Conservation (phyloP, 1,140 invertebrate species). For the Halesus radiatus region DNA sequence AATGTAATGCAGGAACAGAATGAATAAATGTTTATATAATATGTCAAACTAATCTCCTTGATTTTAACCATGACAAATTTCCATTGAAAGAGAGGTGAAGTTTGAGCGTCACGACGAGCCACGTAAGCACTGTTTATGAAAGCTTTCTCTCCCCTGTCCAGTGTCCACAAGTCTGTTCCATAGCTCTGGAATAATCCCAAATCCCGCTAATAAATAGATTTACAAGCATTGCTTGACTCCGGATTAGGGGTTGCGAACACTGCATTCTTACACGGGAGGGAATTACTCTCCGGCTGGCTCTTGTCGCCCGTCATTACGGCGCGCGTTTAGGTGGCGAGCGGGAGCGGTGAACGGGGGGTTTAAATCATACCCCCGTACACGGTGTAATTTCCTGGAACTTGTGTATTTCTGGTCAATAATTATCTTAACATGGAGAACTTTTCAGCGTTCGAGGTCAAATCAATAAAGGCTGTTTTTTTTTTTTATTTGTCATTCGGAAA, state of each 20-base stretch:
- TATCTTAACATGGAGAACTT: too few relatives aligned
- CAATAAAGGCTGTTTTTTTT: too few relatives aligned
- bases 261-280: not conserved
- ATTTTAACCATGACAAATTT: too few relatives aligned
- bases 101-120: not conserved
- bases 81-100: too few relatives aligned
- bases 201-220: constrained; percentile 19
- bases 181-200: constrained; percentile 8
- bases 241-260: not conserved
- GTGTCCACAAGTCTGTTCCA: not conserved
- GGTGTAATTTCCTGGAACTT: too few relatives aligned
- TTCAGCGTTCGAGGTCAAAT: too few relatives aligned
- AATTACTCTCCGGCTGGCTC: not conserved
- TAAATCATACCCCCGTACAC: too few relatives aligned
- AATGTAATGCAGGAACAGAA: too few relatives aligned
- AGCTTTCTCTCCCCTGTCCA: not conserved
- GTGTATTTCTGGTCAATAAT: too few relatives aligned
- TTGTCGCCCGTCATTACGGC: not conserved
- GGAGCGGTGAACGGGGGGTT: not conserved
- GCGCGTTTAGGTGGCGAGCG: not conserved
- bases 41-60: too few relatives aligned
- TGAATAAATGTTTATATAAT: too few relatives aligned
- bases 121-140: not conserved
- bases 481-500: too few relatives aligned
- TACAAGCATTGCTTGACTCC: constrained; percentile 21